Evolutionary conservation across 92 coral and sea anemone species (phyloP).

Genomic region (Bergia sp.): DNA sequence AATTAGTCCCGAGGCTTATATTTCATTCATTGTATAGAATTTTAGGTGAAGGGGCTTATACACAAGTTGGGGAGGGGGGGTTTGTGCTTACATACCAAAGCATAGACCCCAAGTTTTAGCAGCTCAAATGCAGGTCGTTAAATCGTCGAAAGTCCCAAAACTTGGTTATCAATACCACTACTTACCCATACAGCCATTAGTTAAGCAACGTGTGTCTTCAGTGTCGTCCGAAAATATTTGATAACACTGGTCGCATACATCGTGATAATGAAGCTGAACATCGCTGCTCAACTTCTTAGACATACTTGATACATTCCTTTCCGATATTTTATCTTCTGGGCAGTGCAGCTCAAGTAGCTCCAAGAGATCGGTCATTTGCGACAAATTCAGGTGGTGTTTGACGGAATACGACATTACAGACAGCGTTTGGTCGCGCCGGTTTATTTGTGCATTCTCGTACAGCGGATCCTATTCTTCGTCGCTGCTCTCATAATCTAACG

Average conservation of each 20-base stretch:
- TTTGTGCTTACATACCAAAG: too few relatives aligned
- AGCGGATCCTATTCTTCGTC: background rate
- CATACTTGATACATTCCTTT: too few relatives aligned
- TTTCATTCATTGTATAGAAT: too few relatives aligned
- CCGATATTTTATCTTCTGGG: too few relatives aligned
- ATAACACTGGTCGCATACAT: conserved; percentile 1
- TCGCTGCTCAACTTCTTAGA: background rate
- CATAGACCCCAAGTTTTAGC: too few relatives aligned
- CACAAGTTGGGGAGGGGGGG: too few relatives aligned
- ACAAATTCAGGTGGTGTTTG: conserved; percentile 17
- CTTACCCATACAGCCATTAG: background rate
- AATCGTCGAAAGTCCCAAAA: too few relatives aligned
- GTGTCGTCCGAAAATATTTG: background rate
- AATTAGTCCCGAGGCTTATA: too few relatives aligned
- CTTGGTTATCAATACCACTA: background rate
- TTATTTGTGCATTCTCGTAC: background rate
- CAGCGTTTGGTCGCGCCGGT: conserved; percentile 4
- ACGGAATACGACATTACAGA: conserved; percentile 18
- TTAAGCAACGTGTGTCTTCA: background rate
- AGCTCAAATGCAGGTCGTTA: too few relatives aligned
- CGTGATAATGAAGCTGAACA: background rate
- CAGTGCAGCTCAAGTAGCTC: background rate
- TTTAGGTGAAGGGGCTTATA: too few relatives aligned
- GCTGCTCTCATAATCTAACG: background rate
- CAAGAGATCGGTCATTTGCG: conserved; percentile 16